Conservation (phyloP, 2,797 vertebrate species). For the Pelobates cultripes region DNA sequence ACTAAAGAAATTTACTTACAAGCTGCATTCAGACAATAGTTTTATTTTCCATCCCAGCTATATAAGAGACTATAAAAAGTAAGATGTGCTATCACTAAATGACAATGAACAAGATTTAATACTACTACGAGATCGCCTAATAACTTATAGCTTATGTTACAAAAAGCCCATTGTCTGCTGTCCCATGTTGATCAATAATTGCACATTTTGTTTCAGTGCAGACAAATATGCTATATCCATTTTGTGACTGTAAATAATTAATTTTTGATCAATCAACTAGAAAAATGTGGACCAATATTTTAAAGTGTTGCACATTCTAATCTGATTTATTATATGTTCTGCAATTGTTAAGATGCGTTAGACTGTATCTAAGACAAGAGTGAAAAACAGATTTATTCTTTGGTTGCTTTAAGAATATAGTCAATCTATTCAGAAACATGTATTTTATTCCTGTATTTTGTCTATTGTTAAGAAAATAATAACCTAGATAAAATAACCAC, state of each 20-base stretch:
- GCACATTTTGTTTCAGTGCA: conserved; percentile 72
- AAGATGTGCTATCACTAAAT: background rate
- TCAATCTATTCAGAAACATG: too few species aligned
- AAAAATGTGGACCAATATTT: conserved; percentile 54
- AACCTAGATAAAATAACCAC: too few species aligned
- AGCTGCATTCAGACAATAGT: background rate
- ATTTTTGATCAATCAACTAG: conserved; percentile 79
- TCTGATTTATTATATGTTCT: conserved; percentile 61
- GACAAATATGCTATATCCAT: conserved; percentile 63
- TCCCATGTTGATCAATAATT: conserved; percentile 76
- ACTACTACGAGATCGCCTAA: background rate
- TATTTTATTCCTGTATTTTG: too few species aligned
- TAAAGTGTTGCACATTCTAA: conserved; percentile 58
- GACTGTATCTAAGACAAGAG: conserved; percentile 14
- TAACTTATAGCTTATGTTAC: background rate
- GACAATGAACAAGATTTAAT: background rate
- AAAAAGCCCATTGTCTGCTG: conserved; percentile 67
- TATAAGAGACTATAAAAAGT: background rate
- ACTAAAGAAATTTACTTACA: too few species aligned
- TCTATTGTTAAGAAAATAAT: too few species aligned
- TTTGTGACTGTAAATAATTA: conserved; percentile 88
- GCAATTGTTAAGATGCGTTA: conserved; percentile 7
- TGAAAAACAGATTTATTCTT: background rate
- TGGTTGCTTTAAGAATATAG: too few species aligned
- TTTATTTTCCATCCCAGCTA: background rate